These are phyloP conservation scores for Epizoanthus scotinus DNA, from an alignment of 92 coral and sea anemone species.

Conservation along the genomic window DNA sequence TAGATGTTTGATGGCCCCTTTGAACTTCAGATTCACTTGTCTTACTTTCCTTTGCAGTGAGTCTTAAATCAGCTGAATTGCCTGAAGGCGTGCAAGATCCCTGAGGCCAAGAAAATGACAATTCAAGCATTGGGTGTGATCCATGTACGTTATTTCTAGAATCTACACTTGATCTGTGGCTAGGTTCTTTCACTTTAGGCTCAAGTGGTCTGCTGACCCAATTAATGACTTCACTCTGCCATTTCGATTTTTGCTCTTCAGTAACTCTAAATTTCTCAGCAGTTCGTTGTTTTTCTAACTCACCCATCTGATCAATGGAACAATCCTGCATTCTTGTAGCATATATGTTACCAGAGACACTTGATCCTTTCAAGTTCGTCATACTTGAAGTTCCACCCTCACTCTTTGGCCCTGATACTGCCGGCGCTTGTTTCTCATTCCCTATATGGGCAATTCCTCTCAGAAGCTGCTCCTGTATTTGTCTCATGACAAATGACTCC, in stretches of 20 bases:
- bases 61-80: neutral
- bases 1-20: neutral
- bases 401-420: neutral
- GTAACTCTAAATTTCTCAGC: neutral
- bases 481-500: constrained; percentile 20
- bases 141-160: neutral
- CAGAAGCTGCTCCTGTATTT: constrained; percentile 31
- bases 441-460: neutral
- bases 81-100: neutral
- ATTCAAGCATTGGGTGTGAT: constrained; percentile 14
- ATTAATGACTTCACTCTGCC: constrained; percentile 10
- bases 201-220: constrained; percentile 15
- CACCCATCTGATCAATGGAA: neutral
- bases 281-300: neutral
- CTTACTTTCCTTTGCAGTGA: neutral
- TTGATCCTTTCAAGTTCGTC: neutral
- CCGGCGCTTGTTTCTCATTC: neutral
- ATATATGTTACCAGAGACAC: neutral
- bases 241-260: constrained; percentile 1
- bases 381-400: neutral
- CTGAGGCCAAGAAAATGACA: constrained; percentile 29
- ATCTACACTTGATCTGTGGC: neutral
- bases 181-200: neutral
- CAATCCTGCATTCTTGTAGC: neutral
- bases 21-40: neutral